Evolutionary conservation across 92 coral and sea anemone genomes (phyloP), one percentile per base, ranked within the genome.

Genomic region (Diadumene lineata): DNA sequence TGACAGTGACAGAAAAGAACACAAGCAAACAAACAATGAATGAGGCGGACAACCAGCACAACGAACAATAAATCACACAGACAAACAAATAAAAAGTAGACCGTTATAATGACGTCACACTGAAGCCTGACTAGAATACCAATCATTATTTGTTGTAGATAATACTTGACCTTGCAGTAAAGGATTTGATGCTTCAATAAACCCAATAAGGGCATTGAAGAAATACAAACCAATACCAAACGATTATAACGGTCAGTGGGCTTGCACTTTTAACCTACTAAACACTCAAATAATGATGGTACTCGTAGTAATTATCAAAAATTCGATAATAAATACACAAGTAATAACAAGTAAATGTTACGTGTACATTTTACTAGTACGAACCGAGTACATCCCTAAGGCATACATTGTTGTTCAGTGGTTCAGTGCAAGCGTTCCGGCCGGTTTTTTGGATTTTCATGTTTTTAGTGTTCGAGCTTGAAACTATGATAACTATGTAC

Each of bases 401-500:
- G 23, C 17, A 4, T 17, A 7, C 60, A 55, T 4, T 53, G 18
- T 15, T 53, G 64, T 58, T n/a, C 1, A n/a, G n/a, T 53, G 48
- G 48, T 38, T 38, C 13, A 38, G 7, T 38, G 6, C 48, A 13
- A 38, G 48, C 48, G 13, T 13, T 38, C 48, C 13, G 48, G 13
- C 13, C 13, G 13, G 6, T 4, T 4, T 4, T 38, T 38, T 13
- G 13, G 7, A 13, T 4, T 38, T 38, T 38, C 6, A 38, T 38
- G 6, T 38, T 3, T 22, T 62, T 11, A 28, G 31, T 62, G 68
- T 62, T 21, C 29, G 43, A 23, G 38, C 15, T 62, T 31, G 31
- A 62, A 62, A 62, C 38, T 62, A 62, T 62, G 68, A 27, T 62
- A 28, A 62, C 43, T 27, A 62, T 62, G 68, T 11, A 1, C 15